A percentile compares a stretch with the other conserved stretches of the same genome.
These are phyloP conservation scores for Merluccius polli DNA, from an alignment of 2,797 vertebrate species.

Conservation along the genomic window DNA sequence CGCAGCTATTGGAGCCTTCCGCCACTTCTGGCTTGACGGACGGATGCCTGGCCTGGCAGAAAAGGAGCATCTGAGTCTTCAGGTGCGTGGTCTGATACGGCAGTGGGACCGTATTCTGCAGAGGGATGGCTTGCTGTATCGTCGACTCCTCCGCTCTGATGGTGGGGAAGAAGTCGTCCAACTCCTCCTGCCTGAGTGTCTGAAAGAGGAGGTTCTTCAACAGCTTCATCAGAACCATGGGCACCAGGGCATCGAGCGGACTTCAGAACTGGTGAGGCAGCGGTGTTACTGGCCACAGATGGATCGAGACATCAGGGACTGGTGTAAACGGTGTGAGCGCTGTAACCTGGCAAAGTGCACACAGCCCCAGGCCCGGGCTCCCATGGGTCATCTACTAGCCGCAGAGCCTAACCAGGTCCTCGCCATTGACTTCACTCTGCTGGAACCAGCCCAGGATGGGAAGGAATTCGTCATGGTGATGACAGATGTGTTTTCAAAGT, in stretches of 20 bases:
- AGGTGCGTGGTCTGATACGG: too few species aligned
- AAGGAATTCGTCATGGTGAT: not conserved
- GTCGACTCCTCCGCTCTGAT: not conserved
- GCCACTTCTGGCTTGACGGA: too few species aligned
- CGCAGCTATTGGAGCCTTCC: too few species aligned
- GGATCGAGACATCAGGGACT: not conserved
- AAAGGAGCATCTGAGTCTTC: too few species aligned
- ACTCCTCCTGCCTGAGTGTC: not conserved
- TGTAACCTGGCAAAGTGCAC: not conserved
- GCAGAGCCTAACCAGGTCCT: not conserved
- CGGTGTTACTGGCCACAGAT: conserved; percentile 23
- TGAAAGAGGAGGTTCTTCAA: too few species aligned
- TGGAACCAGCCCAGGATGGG: not conserved
- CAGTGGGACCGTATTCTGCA: conserved; percentile 5
- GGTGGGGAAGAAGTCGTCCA: not conserved
- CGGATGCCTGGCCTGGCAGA: too few species aligned
- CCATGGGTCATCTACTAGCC: not conserved
- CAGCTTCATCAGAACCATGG: conserved; percentile 26
- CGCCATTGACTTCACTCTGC: conserved; percentile 2
- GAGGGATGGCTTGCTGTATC: not conserved
- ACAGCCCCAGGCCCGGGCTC: not conserved
- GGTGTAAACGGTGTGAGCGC: conserved; percentile 3
- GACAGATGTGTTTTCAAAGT: conserved; percentile 16
- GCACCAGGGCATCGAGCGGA: conserved; percentile 19
- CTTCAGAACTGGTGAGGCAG: too few species aligned